Percentiles rank a stretch among this genome's conserved stretches.
These are phyloP conservation scores for Drosophila micromelanica DNA, from an alignment of 1,140 invertebrate species.

Conservation along the genomic window DNA sequence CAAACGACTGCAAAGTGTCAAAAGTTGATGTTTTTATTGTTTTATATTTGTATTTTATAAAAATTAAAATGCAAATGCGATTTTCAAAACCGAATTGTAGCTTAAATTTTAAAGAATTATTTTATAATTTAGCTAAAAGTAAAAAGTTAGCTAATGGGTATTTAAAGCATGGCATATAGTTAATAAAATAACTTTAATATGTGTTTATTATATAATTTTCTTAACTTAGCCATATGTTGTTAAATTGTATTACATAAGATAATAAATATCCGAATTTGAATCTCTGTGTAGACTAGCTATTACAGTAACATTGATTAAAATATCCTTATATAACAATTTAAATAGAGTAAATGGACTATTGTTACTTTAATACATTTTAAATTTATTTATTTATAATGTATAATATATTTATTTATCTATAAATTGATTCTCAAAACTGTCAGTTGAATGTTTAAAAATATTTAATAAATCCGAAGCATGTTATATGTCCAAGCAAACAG, in stretches of 20 bases:
- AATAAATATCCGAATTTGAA: no score
- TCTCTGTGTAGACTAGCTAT: no score
- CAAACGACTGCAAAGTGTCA: slow-evolving; percentile 74
- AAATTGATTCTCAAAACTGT: background rate
- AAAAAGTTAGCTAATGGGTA: background rate
- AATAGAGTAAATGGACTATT: no score
- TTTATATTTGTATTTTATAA: slow-evolving; percentile 72
- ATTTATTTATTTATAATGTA: no score
- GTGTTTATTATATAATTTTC: no score
- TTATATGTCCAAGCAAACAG: slow-evolving; percentile 24
- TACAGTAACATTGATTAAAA: no score
- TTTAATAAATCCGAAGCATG: slow-evolving; percentile 17
- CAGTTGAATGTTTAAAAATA: slow-evolving; percentile 4
- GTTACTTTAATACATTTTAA: no score
- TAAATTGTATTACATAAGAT: no score
- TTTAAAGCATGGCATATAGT: background rate
- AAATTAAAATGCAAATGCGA: slow-evolving; percentile 68
- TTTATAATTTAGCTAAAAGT: background rate
- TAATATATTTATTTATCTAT: no score
- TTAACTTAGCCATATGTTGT: no score
- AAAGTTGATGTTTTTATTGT: slow-evolving; percentile 79
- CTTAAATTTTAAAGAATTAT: background rate
- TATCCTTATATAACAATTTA: no score
- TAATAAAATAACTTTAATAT: no score
- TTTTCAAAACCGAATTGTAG: background rate